Evolutionary conservation across 2,113 vertebrate genomes (phyloP).

Genomic region (Phaethornis superciliosus): DNA sequence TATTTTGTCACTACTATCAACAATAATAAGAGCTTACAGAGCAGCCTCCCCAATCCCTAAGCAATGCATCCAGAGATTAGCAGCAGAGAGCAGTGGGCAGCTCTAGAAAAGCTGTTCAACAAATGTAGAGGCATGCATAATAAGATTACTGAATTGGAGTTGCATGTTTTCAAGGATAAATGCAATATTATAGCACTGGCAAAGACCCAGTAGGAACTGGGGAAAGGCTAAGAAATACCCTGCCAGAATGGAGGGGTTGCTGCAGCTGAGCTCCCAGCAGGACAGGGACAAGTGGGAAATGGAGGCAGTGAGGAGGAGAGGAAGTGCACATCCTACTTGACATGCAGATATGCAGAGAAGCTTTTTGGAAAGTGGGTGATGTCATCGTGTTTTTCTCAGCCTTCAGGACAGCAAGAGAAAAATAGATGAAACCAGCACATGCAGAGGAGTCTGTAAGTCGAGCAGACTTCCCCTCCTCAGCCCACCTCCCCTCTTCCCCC

Average conservation of each 20-base stretch:
- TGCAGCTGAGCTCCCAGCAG: constrained; percentile 37
- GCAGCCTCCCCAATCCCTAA: constrained; percentile 37
- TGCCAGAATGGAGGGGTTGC: neutral
- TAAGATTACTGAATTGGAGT: constrained; percentile 55
- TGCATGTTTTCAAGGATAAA: constrained; percentile 65
- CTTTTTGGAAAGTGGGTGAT: constrained; percentile 55
- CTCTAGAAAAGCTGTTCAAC: constrained; percentile 54
- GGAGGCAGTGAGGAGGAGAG: constrained; percentile 15
- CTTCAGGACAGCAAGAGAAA: constrained; percentile 60
- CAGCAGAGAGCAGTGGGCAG: constrained; percentile 50
- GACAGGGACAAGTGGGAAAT: constrained; percentile 56
- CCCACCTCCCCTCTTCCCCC: neutral
- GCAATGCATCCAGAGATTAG: constrained; percentile 56
- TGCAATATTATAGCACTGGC: neutral
- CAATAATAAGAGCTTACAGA: constrained; percentile 66
- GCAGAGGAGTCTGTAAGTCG: constrained; percentile 57
- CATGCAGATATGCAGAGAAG: constrained; percentile 63
- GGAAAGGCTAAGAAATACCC: neutral
- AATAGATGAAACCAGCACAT: constrained; percentile 53
- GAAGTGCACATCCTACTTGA: constrained; percentile 58
- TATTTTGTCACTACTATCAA: constrained; percentile 71
- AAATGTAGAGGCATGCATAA: constrained; percentile 50
- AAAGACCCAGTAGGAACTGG: neutral
- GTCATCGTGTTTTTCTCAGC: constrained; percentile 59
- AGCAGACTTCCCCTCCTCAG: neutral